Evolutionary conservation across 2,888 invertebrate genomes (phyloP), one percentile per base, ranked within the genome.

Genomic region (Rhamphomyia laevipes): DNA sequence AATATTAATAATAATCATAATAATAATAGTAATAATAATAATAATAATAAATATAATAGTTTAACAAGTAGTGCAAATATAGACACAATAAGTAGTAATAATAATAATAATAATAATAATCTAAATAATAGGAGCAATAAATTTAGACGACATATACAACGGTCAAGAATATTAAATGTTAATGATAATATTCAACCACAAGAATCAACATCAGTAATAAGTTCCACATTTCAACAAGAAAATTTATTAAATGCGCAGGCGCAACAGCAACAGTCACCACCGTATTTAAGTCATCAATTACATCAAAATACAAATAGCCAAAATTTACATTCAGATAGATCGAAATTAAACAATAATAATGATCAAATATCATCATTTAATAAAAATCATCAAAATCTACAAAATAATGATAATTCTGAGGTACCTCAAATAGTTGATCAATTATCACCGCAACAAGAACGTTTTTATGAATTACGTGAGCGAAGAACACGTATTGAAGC

Each of bases 111-210:
- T 52, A 56, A 49, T 53, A 57, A 51, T 55, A 53, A 45, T 43
- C 23, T 45, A 48, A 54, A 43, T 46, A 33, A 47, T 23, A 56
- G 52, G 49, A 61, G 57, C 58, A 60, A 57, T 57, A 66, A 66
- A 59, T 56, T 59, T 49, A 61, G 61, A 46, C 60, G 66, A 48
- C 59, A 61, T 54, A 54, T 51, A 27, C 4, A 27, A 27, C 6
- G 9, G 23, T 27, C 23, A 27, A 27, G 7, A 27, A 27, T 27
- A 6, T 6, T 27, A 27, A 27, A 27, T 27, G 7, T 27, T 27
- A 9, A 27, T 27, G 23, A 27, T 27, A 9, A 27, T 27, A 9
- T 27, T 27, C 4, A 27, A 6, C 23, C 4, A 27, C 2, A 27
- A 27, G 7, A 27, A n/a, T n/a, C n/a, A n/a, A 27, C 23, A 27